These are phyloP conservation scores for Oreortyx pictus DNA, from an alignment of 2,797 vertebrate species.

Conservation along the genomic window DNA sequence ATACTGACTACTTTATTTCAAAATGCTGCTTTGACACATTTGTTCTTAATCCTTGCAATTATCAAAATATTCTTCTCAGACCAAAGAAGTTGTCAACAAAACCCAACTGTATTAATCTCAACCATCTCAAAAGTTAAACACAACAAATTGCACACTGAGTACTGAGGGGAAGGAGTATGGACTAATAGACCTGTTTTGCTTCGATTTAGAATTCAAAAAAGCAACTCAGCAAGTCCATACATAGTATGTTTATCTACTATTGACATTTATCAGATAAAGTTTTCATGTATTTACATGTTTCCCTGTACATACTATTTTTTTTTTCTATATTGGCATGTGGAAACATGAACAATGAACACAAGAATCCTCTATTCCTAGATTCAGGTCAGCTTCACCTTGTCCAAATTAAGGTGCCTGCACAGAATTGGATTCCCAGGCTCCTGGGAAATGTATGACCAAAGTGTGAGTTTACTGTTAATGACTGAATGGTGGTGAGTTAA, in stretches of 20 bases:
- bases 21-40: background rate
- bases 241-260: background rate
- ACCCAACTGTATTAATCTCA: background rate
- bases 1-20: background rate
- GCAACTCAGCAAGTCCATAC: background rate
- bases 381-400: background rate
- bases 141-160: background rate
- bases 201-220: background rate
- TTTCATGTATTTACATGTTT: background rate
- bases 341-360: background rate
- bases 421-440: background rate
- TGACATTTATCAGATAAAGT: background rate
- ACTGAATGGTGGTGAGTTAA: background rate
- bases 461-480: background rate
- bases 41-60: background rate
- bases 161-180: background rate
- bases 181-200: background rate
- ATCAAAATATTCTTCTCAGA: background rate
- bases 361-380: background rate
- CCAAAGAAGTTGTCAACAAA: background rate
- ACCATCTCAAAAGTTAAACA: background rate
- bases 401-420: background rate
- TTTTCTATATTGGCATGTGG: background rate
- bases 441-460: background rate
- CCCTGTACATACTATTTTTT: background rate